A percentile compares a stretch with the other conserved stretches of the same genome.
phyloP scores from a whole-genome alignment of 1,140 invertebrate species.

The Cardiocondyla obscurior region DNA sequence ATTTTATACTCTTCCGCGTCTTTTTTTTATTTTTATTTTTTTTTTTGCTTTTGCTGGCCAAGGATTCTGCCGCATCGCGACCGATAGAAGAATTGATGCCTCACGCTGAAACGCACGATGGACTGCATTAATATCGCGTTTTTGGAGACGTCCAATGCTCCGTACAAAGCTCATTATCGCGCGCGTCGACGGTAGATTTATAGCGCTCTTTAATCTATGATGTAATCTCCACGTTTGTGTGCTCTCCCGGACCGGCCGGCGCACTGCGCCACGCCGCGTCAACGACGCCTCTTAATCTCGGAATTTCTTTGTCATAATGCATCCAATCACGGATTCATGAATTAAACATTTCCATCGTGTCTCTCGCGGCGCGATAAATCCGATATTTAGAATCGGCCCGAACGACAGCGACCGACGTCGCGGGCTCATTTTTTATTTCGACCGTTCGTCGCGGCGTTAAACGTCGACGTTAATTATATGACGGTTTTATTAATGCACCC shows the following conservation, averaged over 20 bases:
- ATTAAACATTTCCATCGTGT: conserved; percentile 55
- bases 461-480: conserved; percentile 54
- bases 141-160: conserved; percentile 68
- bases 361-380: conserved; percentile 51
- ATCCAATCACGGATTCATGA: conserved; percentile 54
- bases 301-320: conserved; percentile 66
- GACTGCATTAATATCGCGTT: conserved; percentile 71
- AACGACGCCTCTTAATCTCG: conserved; percentile 68
- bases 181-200: conserved; percentile 62
- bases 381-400: conserved; percentile 64
- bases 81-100: conserved; percentile 64
- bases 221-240: conserved; percentile 68
- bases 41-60: too few species aligned
- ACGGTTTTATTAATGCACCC: conserved; percentile 51
- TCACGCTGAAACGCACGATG: conserved; percentile 53
- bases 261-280: neutral
- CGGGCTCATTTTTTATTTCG: conserved; percentile 35
- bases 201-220: conserved; percentile 70
- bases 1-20: neutral
- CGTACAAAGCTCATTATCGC: conserved; percentile 69
- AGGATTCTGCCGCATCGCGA: conserved; percentile 1
- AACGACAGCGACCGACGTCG: neutral
- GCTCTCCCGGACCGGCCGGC: neutral
- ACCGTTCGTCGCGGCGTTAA: conserved; percentile 50
- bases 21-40: too few species aligned